Evolutionary conservation across 1,140 invertebrate genomes (phyloP).

Genomic region (Chymomyza costata): DNA sequence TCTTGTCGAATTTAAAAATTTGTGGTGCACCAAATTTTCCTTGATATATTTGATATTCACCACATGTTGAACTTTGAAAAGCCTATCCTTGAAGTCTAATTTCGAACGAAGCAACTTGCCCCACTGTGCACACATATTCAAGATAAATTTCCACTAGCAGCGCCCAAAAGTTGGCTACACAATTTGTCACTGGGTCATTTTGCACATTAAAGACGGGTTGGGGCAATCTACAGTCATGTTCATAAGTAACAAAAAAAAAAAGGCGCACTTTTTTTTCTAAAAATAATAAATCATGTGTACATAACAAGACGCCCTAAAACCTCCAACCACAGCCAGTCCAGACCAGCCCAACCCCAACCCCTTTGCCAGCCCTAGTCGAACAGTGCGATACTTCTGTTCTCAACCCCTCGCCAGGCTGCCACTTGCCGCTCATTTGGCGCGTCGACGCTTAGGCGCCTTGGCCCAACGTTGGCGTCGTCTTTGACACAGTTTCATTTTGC

Average conservation of each 20-base stretch:
- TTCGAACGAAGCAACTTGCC: too few species aligned
- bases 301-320: too few species aligned
- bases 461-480: slow-evolving; percentile 44
- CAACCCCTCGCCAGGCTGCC: neutral
- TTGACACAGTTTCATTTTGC: slow-evolving; percentile 53
- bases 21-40: too few species aligned
- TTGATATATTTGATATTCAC: too few species aligned
- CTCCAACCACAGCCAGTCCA: slow-evolving; percentile 11
- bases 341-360: slow-evolving; percentile 1
- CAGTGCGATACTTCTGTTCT: too few species aligned
- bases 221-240: too few species aligned
- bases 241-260: slow-evolving; percentile 5
- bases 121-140: slow-evolving; percentile 15
- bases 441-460: slow-evolving; percentile 17
- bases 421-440: slow-evolving; percentile 27
- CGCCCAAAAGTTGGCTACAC: slow-evolving; percentile 49
- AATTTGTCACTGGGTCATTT: slow-evolving; percentile 61
- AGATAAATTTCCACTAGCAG: too few species aligned
- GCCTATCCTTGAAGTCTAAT: too few species aligned
- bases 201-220: slow-evolving; percentile 37
- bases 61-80: too few species aligned
- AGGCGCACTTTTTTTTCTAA: slow-evolving; percentile 9
- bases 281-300: slow-evolving; percentile 55
- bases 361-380: too few species aligned
- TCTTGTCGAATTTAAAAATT: too few species aligned